These are phyloP conservation scores for Heliconius ismenius DNA, from an alignment of 2,888 invertebrate species.

Conservation along the genomic window DNA sequence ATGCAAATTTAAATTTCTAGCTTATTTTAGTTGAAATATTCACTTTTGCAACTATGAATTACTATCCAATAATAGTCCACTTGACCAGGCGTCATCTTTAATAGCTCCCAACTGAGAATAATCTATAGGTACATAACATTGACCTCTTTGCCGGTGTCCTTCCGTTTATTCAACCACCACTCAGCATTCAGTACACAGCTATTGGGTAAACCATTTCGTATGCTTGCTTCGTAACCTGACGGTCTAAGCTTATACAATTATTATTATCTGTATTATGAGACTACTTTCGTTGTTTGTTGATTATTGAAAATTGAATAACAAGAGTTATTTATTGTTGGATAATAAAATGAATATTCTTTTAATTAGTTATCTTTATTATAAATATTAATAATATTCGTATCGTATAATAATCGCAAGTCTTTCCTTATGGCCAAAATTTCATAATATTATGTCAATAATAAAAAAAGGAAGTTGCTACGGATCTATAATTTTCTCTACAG, in stretches of 20 bases:
- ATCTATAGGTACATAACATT: conserved; percentile 44
- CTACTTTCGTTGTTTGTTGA: conserved; percentile 13
- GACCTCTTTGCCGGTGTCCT: conserved; percentile 53
- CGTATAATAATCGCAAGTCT: background rate
- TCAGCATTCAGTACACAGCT: conserved; percentile 49
- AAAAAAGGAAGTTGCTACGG: no score
- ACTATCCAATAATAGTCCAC: conserved; percentile 6
- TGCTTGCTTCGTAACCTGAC: conserved; percentile 33
- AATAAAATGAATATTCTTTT: background rate
- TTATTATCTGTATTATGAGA: conserved; percentile 17
- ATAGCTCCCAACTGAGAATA: conserved; percentile 40
- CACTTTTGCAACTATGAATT: background rate
- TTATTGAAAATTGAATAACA: background rate
- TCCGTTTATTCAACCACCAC: conserved; percentile 51
- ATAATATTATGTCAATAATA: no score
- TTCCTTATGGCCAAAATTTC: background rate
- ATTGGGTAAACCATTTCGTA: conserved; percentile 48
- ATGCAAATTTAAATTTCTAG: no score
- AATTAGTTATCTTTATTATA: background rate
- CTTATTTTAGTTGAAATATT: background rate
- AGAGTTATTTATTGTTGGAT: background rate
- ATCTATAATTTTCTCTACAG: no score
- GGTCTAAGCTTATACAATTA: conserved; percentile 22
- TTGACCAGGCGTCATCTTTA: conserved; percentile 29
- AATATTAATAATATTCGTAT: background rate